Evolutionary conservation across 1,140 invertebrate genomes (phyloP).

Genomic region (Drosophila kurseongensis): DNA sequence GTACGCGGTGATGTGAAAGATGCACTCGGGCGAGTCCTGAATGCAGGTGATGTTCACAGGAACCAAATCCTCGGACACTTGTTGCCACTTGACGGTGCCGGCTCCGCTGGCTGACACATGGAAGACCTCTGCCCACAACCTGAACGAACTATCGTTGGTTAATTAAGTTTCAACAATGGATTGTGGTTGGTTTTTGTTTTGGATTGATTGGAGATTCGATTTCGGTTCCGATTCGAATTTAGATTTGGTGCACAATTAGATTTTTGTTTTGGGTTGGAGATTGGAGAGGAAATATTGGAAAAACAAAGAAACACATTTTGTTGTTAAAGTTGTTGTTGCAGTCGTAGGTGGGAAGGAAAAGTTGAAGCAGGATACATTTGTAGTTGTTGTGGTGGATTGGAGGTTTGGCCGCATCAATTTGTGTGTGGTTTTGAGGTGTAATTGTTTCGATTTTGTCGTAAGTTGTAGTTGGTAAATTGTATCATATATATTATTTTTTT

Average conservation of each 20-base stretch:
- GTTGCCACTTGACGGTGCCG: slow-evolving; percentile 97
- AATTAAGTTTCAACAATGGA: slow-evolving; percentile 61
- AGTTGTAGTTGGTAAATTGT: slow-evolving; percentile 14
- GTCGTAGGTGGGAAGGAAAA: slow-evolving; percentile 54
- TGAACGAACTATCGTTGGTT: slow-evolving; percentile 86
- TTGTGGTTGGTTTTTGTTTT: slow-evolving; percentile 15
- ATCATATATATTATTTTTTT: slow-evolving; percentile 35
- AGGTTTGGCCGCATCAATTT: slow-evolving; percentile 49
- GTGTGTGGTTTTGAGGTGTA: slow-evolving; percentile 57
- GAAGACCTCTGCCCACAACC: slow-evolving; percentile 98
- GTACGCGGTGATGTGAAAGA: slow-evolving; percentile 99
- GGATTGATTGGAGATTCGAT: slow-evolving; percentile 10
- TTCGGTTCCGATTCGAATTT: slow-evolving; percentile 33
- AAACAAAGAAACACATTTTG: slow-evolving; percentile 67
- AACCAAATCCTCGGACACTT: slow-evolving; percentile 98
- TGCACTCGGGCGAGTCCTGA: slow-evolving; percentile 97
- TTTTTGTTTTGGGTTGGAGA: slow-evolving; percentile 23
- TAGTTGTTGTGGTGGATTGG: slow-evolving; percentile 46
- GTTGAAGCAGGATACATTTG: slow-evolving; percentile 66
- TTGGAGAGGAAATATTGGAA: slow-evolving; percentile 50
- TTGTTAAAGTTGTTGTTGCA: slow-evolving; percentile 48
- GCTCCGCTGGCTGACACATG: slow-evolving; percentile 95
- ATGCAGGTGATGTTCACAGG: slow-evolving; percentile 99
- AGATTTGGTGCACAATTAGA: slow-evolving; percentile 49
- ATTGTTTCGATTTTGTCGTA: slow-evolving; percentile 47